Conservation (phyloP, 2,888 invertebrate species). For the Tipula helvola region DNA sequence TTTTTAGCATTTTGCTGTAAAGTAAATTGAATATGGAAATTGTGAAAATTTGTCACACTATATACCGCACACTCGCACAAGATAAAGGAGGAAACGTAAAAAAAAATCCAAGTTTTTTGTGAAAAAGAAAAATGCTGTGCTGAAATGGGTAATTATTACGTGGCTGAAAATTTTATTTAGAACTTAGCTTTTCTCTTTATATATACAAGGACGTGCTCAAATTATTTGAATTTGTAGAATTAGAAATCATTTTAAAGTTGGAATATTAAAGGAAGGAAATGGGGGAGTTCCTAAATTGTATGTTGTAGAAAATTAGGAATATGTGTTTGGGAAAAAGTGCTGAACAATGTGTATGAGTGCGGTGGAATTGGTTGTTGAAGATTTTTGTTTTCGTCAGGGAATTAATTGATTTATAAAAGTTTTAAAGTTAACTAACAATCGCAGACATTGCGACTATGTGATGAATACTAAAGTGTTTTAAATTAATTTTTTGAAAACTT, state of each 20-base stretch:
- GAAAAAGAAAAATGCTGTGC: neutral
- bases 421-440: too few species aligned
- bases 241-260: neutral
- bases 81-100: neutral
- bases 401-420: too few species aligned
- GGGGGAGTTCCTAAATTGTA: neutral
- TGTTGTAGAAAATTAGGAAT: neutral
- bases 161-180: neutral
- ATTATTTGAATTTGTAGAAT: neutral
- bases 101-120: neutral
- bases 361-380: too few species aligned
- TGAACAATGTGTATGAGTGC: neutral
- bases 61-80: neutral
- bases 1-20: neutral
- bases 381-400: too few species aligned
- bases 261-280: neutral
- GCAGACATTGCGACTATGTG: too few species aligned
- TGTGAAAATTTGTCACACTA: neutral
- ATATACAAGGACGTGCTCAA: neutral
- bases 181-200: neutral
- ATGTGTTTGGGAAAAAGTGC: neutral
- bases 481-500: too few species aligned
- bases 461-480: too few species aligned
- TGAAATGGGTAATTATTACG: neutral
- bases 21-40: neutral